Evolutionary conservation across 2,113 vertebrate species (phyloP), one percentile per base, ranked within the genome.

Genomic region (Coptodon rendalli): DNA sequence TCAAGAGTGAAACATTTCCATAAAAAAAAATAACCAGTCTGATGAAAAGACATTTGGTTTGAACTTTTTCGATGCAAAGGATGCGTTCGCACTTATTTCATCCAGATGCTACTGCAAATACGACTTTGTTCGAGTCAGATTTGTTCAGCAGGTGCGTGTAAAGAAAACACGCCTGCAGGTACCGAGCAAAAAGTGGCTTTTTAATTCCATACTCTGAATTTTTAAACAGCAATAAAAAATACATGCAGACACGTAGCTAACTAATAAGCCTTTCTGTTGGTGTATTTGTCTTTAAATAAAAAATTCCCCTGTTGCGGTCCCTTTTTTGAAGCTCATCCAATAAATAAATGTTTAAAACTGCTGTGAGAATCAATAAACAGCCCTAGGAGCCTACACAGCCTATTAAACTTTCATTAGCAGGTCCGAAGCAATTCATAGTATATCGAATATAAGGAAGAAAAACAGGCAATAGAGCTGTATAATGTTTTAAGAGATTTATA

Each of bases 341-440:
- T 83, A 76, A 17, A 81, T 53, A 59, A 85, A 16, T 27, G 34
- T 50, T 29, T 81, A 40, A 91, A 87, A 24, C 13, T 38, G 56
- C 19, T 80, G 19, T 29, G 43, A 17, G 6, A 84, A 48, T 93
- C 87, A 87, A 84, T 88, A 81, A 82, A 76, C 24, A 53, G 27
- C 43, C 38, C 45, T 52, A 81, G 81, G 38, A 68, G 50, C 22
- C 48, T 83, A 36, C 82, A 86, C 54, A 50, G 53, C 59, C 52
- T 50, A 85, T 92, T 68, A 84, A 86, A 84, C 73, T 90, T 89
- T 50, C 52, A 88, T 84, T 52, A 86, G 22, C 6, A 73, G 10
- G 45, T 56, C 14, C 16, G 57, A 7, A 76, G 79, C 52, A 27
- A 78, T 78, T 78, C 10, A 50, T 19, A 52, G 45, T 13, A 12